phyloP scores from a whole-genome alignment of 2,888 invertebrate genomes.

The Megastigmus dorsalis region DNA sequence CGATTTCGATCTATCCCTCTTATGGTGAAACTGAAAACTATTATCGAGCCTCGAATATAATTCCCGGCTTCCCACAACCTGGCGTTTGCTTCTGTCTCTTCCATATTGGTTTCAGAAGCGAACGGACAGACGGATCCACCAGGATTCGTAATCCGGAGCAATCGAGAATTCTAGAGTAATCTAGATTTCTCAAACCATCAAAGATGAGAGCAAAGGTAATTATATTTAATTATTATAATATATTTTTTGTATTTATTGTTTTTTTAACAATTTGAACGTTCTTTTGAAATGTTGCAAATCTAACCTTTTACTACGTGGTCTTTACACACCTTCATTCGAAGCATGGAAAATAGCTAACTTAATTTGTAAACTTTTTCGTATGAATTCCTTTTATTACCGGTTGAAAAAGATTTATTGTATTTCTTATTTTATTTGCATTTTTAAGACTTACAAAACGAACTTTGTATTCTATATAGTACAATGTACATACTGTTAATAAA shows the following conservation, averaged over 20 bases:
- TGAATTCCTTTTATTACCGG: too few relatives aligned
- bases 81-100: conserved; percentile 58
- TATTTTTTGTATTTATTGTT: conserved; percentile 54
- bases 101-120: conserved; percentile 65
- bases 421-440: too few relatives aligned
- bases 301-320: not conserved
- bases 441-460: too few relatives aligned
- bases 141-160: conserved; percentile 60
- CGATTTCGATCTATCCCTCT: too few relatives aligned
- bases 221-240: conserved; percentile 6
- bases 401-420: too few relatives aligned
- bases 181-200: conserved; percentile 60
- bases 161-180: conserved; percentile 65
- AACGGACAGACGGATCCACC: conserved; percentile 52
- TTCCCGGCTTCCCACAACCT: not conserved
- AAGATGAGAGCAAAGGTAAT: conserved; percentile 72
- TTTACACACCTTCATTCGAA: too few relatives aligned
- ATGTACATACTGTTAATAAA: too few relatives aligned
- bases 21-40: conserved; percentile 10
- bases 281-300: not conserved
- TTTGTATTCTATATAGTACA: too few relatives aligned
- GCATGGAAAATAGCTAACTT: too few relatives aligned
- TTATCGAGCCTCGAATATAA: not conserved
- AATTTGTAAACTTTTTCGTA: too few relatives aligned
- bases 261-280: conserved; percentile 12